phyloP scores from a whole-genome alignment of 2,113 vertebrate species.

The Thamnophis sirtalis region DNA sequence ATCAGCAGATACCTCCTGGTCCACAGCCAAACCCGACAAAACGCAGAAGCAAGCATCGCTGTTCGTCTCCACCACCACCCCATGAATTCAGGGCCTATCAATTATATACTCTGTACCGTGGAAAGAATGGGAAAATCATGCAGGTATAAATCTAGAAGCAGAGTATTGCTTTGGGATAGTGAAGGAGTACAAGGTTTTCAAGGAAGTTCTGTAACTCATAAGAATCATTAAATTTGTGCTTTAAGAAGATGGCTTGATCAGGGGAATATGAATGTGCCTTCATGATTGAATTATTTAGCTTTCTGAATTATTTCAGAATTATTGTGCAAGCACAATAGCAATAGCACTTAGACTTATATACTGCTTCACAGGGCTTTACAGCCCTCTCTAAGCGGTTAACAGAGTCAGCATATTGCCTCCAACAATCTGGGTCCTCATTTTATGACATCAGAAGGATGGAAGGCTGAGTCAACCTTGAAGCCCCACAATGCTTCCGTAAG shows the following conservation, averaged over 20 bases:
- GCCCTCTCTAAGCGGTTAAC: no score
- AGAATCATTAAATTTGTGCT: neutral
- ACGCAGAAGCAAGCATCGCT: slow-evolving; percentile 68
- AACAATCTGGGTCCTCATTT: no score
- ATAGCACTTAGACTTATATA: no score
- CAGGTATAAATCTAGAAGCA: slow-evolving; percentile 71
- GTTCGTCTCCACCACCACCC: slow-evolving; percentile 74
- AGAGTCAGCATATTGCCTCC: no score
- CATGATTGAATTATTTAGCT: neutral
- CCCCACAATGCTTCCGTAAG: neutral
- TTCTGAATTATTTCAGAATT: neutral
- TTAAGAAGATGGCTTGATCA: neutral
- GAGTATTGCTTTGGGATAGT: neutral
- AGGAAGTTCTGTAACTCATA: neutral
- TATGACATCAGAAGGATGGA: no score
- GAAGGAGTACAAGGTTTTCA: accelerated
- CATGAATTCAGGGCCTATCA: slow-evolving; percentile 92
- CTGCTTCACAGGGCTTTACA: no score
- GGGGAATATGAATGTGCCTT: accelerated
- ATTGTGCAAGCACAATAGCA: neutral
- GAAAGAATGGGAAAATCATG: slow-evolving; percentile 92
- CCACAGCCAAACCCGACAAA: slow-evolving; percentile 57
- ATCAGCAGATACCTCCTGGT: slow-evolving; percentile 68
- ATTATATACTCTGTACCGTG: slow-evolving; percentile 92
- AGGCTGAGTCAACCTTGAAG: no score